Conservation (phyloP, 2,113 vertebrate species). For the Struthio camelus region DNA sequence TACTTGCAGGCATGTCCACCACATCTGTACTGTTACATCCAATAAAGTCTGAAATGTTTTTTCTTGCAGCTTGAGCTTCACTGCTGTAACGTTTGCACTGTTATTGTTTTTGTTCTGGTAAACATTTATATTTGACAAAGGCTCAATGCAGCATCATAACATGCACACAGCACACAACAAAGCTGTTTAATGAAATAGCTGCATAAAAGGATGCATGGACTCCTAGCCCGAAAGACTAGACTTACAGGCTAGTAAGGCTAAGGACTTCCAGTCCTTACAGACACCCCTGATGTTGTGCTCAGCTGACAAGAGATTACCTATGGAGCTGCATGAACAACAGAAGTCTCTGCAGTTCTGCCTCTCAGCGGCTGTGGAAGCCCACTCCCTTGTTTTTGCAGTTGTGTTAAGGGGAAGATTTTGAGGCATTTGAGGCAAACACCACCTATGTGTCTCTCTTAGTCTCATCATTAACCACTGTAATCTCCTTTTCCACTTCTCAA, state of each 20-base stretch:
- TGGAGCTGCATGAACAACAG: neutral
- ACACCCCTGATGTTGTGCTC: neutral
- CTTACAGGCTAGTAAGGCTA: too few species aligned
- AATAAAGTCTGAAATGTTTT: neutral
- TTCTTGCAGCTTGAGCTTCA: neutral
- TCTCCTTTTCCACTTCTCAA: neutral
- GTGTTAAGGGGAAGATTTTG: neutral
- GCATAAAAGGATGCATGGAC: too few species aligned
- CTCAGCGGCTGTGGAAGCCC: neutral
- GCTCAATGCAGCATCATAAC: neutral
- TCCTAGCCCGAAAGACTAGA: too few species aligned
- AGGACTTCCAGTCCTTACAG: too few species aligned
- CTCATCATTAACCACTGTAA: neutral
- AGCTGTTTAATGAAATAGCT: neutral
- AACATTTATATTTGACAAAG: neutral
- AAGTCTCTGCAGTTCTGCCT: neutral
- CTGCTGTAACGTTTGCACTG: neutral
- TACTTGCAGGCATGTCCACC: neutral
- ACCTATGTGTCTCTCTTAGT: neutral
- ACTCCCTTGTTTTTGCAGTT: neutral
- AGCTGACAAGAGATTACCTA: neutral
- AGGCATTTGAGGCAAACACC: neutral
- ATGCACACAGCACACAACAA: neutral
- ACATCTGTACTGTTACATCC: neutral
- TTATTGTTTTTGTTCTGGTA: neutral